Conservation (phyloP, 2,113 vertebrate species). For the Mustela lutreola region DNA sequence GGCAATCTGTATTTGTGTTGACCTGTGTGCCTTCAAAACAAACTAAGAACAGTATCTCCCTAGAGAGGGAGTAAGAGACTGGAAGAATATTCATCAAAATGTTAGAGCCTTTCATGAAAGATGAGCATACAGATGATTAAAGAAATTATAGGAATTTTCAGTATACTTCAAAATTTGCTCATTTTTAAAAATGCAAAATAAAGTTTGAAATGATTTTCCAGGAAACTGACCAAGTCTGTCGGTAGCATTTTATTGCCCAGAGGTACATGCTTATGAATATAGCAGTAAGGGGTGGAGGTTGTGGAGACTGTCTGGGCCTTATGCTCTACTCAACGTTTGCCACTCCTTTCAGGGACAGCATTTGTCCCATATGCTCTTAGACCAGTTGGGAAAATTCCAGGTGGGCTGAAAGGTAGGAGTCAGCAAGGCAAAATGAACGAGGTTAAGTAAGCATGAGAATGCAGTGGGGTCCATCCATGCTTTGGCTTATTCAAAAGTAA, state of each 20-base stretch:
- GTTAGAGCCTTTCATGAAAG: not conserved
- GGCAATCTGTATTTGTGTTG: not conserved
- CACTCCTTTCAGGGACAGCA: not conserved
- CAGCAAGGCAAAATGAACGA: not conserved
- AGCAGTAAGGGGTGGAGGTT: not conserved
- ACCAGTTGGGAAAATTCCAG: not conserved
- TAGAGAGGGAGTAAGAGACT: constrained; percentile 1
- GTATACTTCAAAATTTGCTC: not conserved
- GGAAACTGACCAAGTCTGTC: not conserved
- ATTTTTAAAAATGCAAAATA: constrained; percentile 20
- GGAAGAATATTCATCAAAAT: not conserved
- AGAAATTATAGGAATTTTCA: not conserved
- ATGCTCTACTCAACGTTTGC: not conserved
- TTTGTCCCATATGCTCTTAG: not conserved
- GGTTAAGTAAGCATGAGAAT: not conserved
- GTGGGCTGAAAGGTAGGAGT: not conserved
- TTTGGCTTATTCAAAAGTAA: not conserved
- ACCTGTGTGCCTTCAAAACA: not conserved
- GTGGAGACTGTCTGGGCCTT: not conserved
- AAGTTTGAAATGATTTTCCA: not conserved
- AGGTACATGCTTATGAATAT: not conserved
- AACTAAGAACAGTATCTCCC: not conserved
- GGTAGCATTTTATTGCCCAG: not conserved
- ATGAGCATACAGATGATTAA: not conserved
- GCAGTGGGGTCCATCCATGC: not conserved